Percentiles rank a stretch among this genome's conserved stretches.
These are phyloP conservation scores for Melinopterus prodromus DNA, from an alignment of 2,888 invertebrate species.

Conservation along the genomic window DNA sequence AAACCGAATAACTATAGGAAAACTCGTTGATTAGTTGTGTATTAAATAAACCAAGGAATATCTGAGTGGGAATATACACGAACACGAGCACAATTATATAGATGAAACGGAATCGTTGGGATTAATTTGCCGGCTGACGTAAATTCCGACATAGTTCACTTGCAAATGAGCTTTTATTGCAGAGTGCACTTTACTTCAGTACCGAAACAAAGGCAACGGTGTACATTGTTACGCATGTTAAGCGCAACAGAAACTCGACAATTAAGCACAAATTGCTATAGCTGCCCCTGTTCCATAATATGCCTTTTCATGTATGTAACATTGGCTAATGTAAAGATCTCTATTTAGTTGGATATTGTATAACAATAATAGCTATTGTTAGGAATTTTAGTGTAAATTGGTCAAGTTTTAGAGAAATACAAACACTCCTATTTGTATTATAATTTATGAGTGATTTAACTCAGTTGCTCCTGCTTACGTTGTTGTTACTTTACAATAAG, in stretches of 20 bases:
- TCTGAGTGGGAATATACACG: not conserved
- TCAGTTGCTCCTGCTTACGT: too few species aligned
- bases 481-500: too few species aligned
- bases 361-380: not conserved
- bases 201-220: not conserved
- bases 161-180: slow-evolving; percentile 20
- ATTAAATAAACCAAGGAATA: not conserved
- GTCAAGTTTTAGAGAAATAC: too few species aligned
- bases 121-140: slow-evolving; percentile 16
- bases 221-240: not conserved
- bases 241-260: not conserved
- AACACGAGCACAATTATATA: slow-evolving; percentile 10
- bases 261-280: not conserved
- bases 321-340: not conserved
- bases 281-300: not conserved
- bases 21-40: not conserved
- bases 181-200: slow-evolving; percentile 16
- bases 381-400: too few species aligned
- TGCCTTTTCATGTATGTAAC: not conserved
- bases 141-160: slow-evolving; percentile 6
- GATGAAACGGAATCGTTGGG: slow-evolving; percentile 19
- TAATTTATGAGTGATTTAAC: too few species aligned
- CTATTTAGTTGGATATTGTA: not conserved
- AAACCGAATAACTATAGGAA: too few species aligned
- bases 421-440: too few species aligned